A percentile compares a stretch with the other conserved stretches of the same genome.
Conservation (phyloP, 2,797 vertebrate genomes). For the Lateolabrax maculatus region DNA sequence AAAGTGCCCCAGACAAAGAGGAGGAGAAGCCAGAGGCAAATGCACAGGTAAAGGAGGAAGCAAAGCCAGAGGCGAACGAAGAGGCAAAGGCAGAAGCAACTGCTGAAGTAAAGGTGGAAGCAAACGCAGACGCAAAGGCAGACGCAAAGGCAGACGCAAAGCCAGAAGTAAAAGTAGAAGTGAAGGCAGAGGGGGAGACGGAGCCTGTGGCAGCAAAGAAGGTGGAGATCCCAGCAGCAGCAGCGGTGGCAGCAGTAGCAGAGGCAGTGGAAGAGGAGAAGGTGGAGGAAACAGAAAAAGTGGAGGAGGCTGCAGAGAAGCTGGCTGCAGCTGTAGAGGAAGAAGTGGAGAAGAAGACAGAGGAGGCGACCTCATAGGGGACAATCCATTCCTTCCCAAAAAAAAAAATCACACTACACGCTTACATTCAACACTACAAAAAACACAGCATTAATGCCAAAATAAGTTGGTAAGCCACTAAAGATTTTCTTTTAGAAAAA, state of each 20-base stretch:
- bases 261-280: constrained; percentile 13
- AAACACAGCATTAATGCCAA: constrained; percentile 43
- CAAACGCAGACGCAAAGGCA: constrained; percentile 30
- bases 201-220: constrained; percentile 27
- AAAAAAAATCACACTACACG: constrained; percentile 42
- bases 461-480: constrained; percentile 50
- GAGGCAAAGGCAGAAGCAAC: constrained; percentile 32
- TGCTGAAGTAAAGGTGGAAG: constrained; percentile 49
- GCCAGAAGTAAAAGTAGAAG: too few species aligned
- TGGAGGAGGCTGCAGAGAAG: constrained; percentile 58
- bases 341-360: constrained; percentile 70
- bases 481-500: constrained; percentile 12
- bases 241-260: not conserved
- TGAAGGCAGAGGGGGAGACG: constrained; percentile 49
- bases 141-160: too few species aligned
- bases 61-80: constrained; percentile 32
- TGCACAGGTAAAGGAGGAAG: constrained; percentile 43
- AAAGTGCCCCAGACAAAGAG: constrained; percentile 42
- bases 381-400: constrained; percentile 59
- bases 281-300: constrained; percentile 51
- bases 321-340: constrained; percentile 48
- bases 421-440: constrained; percentile 56
- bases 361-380: constrained; percentile 82
- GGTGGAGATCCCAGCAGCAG: constrained; percentile 17
- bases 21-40: constrained; percentile 49